These are phyloP conservation scores for Ctena decussata DNA, from an alignment of 2,888 invertebrate genomes.

Conservation along the genomic window DNA sequence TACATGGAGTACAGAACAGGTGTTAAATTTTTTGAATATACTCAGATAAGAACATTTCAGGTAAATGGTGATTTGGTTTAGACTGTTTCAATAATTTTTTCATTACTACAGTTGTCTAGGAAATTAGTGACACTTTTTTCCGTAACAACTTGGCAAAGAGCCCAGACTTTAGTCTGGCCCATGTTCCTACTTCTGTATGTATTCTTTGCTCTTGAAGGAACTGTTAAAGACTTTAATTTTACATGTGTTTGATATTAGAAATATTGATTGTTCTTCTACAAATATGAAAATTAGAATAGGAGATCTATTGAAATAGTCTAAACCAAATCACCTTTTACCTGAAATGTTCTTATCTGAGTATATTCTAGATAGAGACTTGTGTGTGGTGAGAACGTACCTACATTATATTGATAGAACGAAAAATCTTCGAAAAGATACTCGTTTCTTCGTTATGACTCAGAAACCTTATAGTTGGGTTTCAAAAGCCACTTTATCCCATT, in stretches of 20 bases:
- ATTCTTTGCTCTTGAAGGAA: no score
- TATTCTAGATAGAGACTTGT: constrained; percentile 41
- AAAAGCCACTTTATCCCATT: constrained; percentile 42
- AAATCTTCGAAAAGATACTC: constrained; percentile 16
- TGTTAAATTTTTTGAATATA: constrained; percentile 48
- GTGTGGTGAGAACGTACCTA: constrained; percentile 38
- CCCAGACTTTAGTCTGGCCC: no score
- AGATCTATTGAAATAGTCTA: constrained; percentile 46
- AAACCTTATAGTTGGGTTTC: constrained; percentile 43
- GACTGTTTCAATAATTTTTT: constrained; percentile 20
- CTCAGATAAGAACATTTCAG: constrained; percentile 1
- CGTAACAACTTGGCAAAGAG: constrained; percentile 53
- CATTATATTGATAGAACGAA: constrained; percentile 38
- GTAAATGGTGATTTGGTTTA: constrained; percentile 22
- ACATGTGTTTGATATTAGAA: constrained; percentile 35
- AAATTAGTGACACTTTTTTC: constrained; percentile 51
- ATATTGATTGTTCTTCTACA: constrained; percentile 14
- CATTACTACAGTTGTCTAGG: constrained; percentile 23
- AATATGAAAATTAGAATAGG: constrained; percentile 19
- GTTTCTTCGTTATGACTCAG: no score
- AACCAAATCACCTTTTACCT: constrained; percentile 36
- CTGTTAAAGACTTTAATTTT: constrained; percentile 44
- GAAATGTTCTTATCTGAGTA: not conserved
- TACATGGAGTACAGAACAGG: constrained; percentile 53
- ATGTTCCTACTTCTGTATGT: no score